Percentiles rank a stretch among this genome's conserved stretches.
Conservation (phyloP, 2,797 vertebrate species). For the Pseudomugil gertrudae region DNA sequence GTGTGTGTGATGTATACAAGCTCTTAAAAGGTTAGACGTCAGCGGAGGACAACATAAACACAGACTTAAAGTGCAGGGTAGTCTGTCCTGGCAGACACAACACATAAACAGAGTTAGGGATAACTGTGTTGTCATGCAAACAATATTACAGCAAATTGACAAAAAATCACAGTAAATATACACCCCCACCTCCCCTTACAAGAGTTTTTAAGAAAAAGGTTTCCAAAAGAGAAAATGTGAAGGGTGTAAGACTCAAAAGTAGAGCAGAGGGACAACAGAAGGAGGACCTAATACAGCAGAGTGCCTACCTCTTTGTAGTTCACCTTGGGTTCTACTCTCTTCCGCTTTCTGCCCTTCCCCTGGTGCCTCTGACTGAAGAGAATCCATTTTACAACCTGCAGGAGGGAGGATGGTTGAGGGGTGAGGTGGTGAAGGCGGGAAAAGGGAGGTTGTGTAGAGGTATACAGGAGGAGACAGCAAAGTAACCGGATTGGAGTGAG, state of each 20-base stretch:
- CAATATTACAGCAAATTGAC: conserved; percentile 23
- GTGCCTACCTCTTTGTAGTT: conserved; percentile 89
- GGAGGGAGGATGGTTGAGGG: conserved; percentile 44
- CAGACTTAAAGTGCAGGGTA: conserved; percentile 57
- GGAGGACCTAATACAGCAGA: conserved; percentile 60
- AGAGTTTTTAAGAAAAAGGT: conserved; percentile 4
- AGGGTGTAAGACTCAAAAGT: conserved; percentile 16
- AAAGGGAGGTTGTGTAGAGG: conserved; percentile 39
- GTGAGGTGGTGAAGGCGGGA: conserved; percentile 53
- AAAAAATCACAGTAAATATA: conserved; percentile 11
- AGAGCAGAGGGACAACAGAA: conserved; percentile 20
- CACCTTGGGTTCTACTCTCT: conserved; percentile 80
- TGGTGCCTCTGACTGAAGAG: conserved; percentile 82
- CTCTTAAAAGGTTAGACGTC: conserved; percentile 70
- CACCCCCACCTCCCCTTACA: background rate
- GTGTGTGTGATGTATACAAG: conserved; percentile 68
- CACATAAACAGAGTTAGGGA: conserved; percentile 56
- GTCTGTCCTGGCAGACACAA: conserved; percentile 52
- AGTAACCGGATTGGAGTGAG: conserved; percentile 40
- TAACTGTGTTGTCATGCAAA: conserved; percentile 50
- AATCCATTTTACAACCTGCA: conserved; percentile 93
- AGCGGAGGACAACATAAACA: conserved; percentile 55
- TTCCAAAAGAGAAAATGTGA: conserved; percentile 29
- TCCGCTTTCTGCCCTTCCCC: conserved; percentile 87
- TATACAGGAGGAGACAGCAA: conserved; percentile 39